Base-by-base conservation (phyloP, 2,113 vertebrate genomes). In the Ancistrus triradiatus region DNA sequence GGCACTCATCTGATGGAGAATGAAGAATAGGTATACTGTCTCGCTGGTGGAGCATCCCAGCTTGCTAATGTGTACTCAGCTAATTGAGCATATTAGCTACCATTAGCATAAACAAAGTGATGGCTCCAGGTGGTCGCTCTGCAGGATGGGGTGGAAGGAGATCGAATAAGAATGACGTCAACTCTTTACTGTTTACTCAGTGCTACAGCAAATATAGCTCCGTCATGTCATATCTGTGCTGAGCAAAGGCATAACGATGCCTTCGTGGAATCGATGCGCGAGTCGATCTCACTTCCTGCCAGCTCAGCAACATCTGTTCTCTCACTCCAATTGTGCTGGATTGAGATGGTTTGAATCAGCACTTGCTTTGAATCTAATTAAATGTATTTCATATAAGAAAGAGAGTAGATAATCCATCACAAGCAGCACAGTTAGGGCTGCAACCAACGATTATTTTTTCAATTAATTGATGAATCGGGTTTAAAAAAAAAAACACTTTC, bases 21-120 rank as follows among this genome's bases (percentile, higher is more conserved):
- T 44, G 58, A 62, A 66, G 58, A 66, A 42, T 62, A 68, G 61
- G 42, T 38, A 27, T 59, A 42, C 40, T 21, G 43, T 46, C 21
- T 72, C 33, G 37, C 49, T 31, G 63, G 31, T 57, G 42, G 13
- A 37, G 57, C 55, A 50, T 43, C 70, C 58, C 65, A 65, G 57
- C 68, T 48, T 69, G 62, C 58, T 61, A 63, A 64, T 53, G 65
- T 66, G 64, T 69, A 63, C 42, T 65, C 44, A 63, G 51, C 53
- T 68, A 66, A 53, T 52, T 77, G 73, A 68, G 68, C 50, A 28
- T 59, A 61, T 68, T 77, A 70, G 62, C 65, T 65, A 68, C 72
- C 62, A 77, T 74, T 69, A 71, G 31, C 46, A 14, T 33, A 69
- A 74, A 74, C 72, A 49, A 66, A 47, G 47, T 24, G 43, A 51